A percentile compares a stretch with the other conserved stretches of the same genome.
Evolutionary conservation across 2,888 invertebrate genomes (phyloP).

Genomic region (Listrodromus nycthemerus): DNA sequence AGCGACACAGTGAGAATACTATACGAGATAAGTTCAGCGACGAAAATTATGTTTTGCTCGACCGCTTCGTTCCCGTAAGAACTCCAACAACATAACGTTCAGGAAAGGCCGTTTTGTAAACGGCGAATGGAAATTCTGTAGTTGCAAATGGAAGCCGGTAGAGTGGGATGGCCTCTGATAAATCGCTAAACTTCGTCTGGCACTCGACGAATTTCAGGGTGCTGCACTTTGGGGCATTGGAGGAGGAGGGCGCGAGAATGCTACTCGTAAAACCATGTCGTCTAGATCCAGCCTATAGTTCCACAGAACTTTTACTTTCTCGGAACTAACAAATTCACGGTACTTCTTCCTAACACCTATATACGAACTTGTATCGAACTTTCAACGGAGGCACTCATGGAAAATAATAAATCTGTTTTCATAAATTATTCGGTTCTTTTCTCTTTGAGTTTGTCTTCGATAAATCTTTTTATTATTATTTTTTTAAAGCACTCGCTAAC

Average conservation of each 20-base stretch:
- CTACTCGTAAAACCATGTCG: conserved; percentile 57
- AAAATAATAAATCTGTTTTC: too few species aligned
- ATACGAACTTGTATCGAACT: conserved; percentile 7
- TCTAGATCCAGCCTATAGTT: conserved; percentile 53
- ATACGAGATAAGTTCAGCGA: conserved; percentile 61
- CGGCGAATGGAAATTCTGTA: conserved; percentile 71
- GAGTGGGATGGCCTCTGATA: conserved; percentile 58
- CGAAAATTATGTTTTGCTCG: conserved; percentile 57
- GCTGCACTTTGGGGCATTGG: conserved; percentile 49
- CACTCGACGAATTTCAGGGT: conserved; percentile 47
- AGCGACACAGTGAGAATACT: conserved; percentile 18
- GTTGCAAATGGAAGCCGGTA: conserved; percentile 30
- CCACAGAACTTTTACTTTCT: conserved; percentile 67
- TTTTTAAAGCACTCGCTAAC: too few species aligned
- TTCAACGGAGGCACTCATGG: too few species aligned
- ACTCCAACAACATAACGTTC: conserved; percentile 54
- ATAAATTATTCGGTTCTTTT: too few species aligned
- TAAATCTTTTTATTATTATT: too few species aligned
- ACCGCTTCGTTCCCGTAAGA: conserved; percentile 40
- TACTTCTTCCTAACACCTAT: conserved; percentile 22
- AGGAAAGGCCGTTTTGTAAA: conserved; percentile 68
- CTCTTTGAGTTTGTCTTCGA: too few species aligned
- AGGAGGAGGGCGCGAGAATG: conserved; percentile 18
- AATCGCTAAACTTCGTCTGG: conserved; percentile 70
- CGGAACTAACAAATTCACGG: conserved; percentile 52